Conservation (phyloP, 2,888 invertebrate genomes). For the Hartigia nigra region DNA sequence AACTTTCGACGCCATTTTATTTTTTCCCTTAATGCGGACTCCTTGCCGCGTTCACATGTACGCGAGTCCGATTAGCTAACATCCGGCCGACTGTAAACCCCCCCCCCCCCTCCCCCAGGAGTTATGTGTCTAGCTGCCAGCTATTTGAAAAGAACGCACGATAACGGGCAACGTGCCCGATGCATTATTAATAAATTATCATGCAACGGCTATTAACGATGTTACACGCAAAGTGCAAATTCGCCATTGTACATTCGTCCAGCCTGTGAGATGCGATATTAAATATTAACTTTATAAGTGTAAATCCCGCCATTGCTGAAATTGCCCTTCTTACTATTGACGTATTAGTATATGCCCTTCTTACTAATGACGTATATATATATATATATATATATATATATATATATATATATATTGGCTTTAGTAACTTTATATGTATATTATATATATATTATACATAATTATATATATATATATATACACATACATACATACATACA, state of each 20-base stretch:
- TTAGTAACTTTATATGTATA: too few species aligned
- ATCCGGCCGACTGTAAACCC: neutral
- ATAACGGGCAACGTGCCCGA: slow-evolving; percentile 28
- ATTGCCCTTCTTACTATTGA: neutral
- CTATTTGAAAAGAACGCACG: neutral
- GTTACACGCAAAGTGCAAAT: slow-evolving; percentile 61
- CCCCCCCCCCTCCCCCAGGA: too few species aligned
- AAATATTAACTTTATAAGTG: neutral
- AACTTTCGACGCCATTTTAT: neutral
- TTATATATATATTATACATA: too few species aligned
- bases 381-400: too few species aligned
- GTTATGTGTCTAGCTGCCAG: neutral
- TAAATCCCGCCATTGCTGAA: neutral
- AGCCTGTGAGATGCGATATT: neutral
- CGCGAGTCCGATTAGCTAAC: neutral
- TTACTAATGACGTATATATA: too few species aligned
- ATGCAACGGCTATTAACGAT: slow-evolving; percentile 48
- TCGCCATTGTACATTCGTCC: slow-evolving; percentile 45
- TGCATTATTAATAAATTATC: slow-evolving; percentile 58
- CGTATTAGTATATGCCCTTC: too few species aligned
- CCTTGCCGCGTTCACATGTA: neutral
- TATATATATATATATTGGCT: too few species aligned
- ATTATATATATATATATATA: too few species aligned
- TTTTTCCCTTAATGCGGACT: neutral
- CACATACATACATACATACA: too few species aligned